A percentile compares a stretch with the other conserved stretches of the same genome.
phyloP scores from a whole-genome alignment of 2,113 vertebrate genomes.

The Hyperopisus bebe region DNA sequence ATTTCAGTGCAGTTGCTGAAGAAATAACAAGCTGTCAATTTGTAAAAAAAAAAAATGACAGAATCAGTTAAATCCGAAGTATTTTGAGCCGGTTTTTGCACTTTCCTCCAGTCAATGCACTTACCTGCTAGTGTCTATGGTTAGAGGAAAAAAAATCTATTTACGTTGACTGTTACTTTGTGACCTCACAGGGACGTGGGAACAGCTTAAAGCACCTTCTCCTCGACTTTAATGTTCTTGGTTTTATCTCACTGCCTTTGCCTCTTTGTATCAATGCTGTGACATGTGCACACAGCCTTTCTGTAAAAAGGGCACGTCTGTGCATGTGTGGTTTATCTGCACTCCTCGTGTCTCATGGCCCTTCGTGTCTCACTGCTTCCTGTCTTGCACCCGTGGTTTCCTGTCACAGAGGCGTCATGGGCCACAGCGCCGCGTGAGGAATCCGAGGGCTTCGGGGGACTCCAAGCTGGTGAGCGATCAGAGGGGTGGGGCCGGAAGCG shows the following conservation, averaged over 20 bases:
- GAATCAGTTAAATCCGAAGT: background rate
- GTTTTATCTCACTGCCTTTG: background rate
- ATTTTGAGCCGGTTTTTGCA: background rate
- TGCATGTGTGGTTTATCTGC: background rate
- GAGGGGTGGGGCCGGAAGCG: background rate
- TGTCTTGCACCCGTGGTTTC: background rate
- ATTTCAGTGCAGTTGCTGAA: too few species aligned
- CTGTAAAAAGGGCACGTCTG: background rate
- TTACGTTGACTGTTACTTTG: too few species aligned
- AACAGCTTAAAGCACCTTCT: background rate
- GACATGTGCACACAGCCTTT: background rate
- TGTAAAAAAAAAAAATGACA: background rate
- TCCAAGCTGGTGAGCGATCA: background rate
- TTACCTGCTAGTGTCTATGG: background rate
- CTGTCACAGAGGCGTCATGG: background rate
- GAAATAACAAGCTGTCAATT: too few species aligned
- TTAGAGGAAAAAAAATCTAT: too few species aligned
- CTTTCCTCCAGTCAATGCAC: background rate
- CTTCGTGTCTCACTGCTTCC: background rate
- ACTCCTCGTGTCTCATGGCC: background rate
- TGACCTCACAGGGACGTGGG: background rate
- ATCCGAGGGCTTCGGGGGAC: background rate
- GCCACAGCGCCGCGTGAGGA: background rate
- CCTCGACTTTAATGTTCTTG: background rate
- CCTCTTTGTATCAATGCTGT: background rate